phyloP scores from a whole-genome alignment of 2,888 invertebrate species.

The Eilema sororculum region DNA sequence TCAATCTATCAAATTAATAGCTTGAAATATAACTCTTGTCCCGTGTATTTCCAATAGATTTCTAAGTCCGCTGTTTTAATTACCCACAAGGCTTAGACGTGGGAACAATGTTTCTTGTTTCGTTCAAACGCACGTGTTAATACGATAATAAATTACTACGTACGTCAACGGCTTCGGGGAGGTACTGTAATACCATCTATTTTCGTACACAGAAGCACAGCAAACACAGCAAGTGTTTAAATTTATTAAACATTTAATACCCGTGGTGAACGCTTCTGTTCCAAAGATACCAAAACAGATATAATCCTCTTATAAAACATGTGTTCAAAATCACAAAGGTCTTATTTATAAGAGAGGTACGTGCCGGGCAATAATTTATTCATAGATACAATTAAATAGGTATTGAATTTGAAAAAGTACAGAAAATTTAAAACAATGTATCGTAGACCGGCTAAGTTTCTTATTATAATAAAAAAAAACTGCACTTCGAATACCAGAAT shows the following conservation, averaged over 20 bases:
- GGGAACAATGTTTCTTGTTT: constrained; percentile 27
- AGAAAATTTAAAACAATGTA: no score
- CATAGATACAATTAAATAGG: background rate
- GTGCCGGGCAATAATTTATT: background rate
- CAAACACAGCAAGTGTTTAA: background rate
- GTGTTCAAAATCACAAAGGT: background rate
- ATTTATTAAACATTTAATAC: background rate
- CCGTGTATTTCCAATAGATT: background rate
- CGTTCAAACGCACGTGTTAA: constrained; percentile 39
- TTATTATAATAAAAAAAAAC: no score
- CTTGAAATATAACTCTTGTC: background rate
- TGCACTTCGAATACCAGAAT: no score
- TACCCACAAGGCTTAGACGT: constrained; percentile 24
- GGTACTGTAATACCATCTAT: constrained; percentile 23
- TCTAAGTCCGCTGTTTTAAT: constrained; percentile 1
- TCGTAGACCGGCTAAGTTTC: no score
- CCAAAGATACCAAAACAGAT: background rate
- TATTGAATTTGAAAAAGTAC: background rate
- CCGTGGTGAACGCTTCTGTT: background rate
- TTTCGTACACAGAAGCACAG: background rate
- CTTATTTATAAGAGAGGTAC: background rate
- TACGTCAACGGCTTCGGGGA: constrained; percentile 22
- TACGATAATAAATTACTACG: constrained; percentile 40
- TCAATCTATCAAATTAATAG: no score
- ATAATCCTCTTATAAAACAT: constrained; percentile 4